Evolutionary conservation across 2,797 vertebrate species (phyloP).

Genomic region (Rhincodon typus): DNA sequence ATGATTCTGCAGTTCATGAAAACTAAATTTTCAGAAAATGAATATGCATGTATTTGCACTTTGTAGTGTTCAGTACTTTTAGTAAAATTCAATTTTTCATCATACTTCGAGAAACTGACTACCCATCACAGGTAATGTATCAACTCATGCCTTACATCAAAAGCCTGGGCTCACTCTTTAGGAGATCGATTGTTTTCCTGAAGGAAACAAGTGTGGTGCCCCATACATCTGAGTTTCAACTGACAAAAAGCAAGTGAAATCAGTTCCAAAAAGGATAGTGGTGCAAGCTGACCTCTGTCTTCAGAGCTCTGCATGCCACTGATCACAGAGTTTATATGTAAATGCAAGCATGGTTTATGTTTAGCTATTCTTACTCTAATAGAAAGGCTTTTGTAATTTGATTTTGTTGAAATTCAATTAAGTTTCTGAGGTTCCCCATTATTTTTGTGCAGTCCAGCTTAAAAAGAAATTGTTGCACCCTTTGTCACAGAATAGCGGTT

Average conservation of each 20-base stretch:
- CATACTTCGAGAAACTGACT: background rate
- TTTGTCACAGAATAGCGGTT: background rate
- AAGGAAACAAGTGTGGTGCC: background rate
- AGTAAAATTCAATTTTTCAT: background rate
- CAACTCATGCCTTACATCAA: background rate
- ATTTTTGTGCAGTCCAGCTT: slow-evolving; percentile 35
- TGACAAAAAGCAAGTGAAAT: background rate
- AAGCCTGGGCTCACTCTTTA: background rate
- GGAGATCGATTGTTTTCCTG: background rate
- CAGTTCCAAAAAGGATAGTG: background rate
- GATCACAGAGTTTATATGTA: slow-evolving; percentile 7
- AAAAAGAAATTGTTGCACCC: slow-evolving; percentile 2
- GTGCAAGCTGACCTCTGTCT: background rate
- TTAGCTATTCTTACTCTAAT: slow-evolving; percentile 10
- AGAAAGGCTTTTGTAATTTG: slow-evolving; percentile 20
- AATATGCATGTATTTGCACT: background rate
- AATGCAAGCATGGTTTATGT: slow-evolving; percentile 18
- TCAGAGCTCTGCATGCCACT: background rate
- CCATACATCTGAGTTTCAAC: background rate
- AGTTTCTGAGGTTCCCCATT: slow-evolving; percentile 13
- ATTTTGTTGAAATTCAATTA: slow-evolving; percentile 29
- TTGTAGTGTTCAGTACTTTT: background rate
- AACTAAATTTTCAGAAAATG: background rate
- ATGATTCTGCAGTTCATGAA: background rate
- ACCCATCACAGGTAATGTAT: background rate